A percentile compares a stretch with the other conserved stretches of the same genome.
These are phyloP conservation scores for Brachionus manjavacas DNA, from an alignment of 1,140 invertebrate genomes.

Conservation along the genomic window DNA sequence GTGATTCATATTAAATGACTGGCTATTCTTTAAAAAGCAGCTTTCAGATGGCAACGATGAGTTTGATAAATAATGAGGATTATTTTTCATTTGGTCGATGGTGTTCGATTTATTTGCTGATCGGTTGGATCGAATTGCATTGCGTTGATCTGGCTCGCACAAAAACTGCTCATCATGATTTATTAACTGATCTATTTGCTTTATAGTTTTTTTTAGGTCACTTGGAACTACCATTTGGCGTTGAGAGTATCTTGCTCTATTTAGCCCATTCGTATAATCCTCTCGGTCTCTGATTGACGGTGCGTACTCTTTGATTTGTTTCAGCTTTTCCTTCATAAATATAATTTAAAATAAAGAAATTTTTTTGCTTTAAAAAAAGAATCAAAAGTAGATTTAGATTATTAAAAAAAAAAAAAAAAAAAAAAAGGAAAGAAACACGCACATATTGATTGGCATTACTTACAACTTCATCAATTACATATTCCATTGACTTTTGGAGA, in stretches of 20 bases:
- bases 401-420: no score
- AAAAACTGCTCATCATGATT: background rate
- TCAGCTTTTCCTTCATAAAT: background rate
- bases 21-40: background rate
- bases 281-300: background rate
- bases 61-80: background rate
- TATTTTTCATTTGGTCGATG: background rate
- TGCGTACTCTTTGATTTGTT: background rate
- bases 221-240: background rate
- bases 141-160: background rate
- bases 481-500: constrained; percentile 34
- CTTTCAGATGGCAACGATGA: background rate
- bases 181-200: background rate
- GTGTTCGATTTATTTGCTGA: background rate
- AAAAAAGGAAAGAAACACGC: background rate
- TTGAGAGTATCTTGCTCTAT: background rate
- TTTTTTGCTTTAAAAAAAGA: no score
- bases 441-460: background rate
- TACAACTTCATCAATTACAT: constrained; percentile 41
- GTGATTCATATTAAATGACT: background rate
- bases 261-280: background rate
- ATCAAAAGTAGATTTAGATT: no score
- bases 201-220: background rate
- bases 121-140: background rate
- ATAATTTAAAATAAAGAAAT: background rate